phyloP scores from a whole-genome alignment of 2,113 vertebrate species.

The Piprites chloris region DNA sequence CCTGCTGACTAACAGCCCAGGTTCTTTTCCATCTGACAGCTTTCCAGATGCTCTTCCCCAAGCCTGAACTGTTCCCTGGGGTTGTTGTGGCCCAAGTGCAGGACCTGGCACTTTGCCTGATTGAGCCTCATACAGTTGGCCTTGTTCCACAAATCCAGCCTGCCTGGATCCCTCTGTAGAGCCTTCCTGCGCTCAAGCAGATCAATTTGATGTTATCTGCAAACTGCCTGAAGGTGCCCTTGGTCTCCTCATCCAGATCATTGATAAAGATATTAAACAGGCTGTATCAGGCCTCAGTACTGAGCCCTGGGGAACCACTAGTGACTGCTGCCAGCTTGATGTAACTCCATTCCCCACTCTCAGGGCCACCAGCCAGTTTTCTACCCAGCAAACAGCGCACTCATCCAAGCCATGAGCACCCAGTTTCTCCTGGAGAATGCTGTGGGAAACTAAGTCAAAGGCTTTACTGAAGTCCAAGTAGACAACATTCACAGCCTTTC shows the following conservation, averaged over 20 bases:
- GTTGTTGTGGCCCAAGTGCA: neutral
- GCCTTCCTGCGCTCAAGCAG: neutral
- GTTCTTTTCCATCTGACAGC: neutral
- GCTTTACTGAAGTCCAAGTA: neutral
- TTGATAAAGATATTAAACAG: neutral
- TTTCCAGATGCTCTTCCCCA: neutral
- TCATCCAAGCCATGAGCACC: neutral
- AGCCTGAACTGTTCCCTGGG: too few species aligned
- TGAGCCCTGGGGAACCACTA: neutral
- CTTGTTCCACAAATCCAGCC: neutral
- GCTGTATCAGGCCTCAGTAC: neutral
- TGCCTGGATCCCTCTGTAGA: neutral
- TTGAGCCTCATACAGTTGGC: neutral
- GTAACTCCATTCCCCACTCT: neutral
- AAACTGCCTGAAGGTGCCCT: neutral
- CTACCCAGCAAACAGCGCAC: neutral
- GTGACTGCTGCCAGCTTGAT: neutral
- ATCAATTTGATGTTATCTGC: neutral
- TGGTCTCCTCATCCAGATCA: neutral
- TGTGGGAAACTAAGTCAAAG: neutral
- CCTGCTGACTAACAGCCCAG: fast-evolving
- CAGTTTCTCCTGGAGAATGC: neutral
- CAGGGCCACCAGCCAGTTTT: neutral
- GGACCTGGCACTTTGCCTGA: neutral
- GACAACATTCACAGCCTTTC: neutral